A percentile compares a stretch with the other conserved stretches of the same genome.
phyloP scores from a whole-genome alignment of 2,113 vertebrate genomes.

The Carassius gibelio region DNA sequence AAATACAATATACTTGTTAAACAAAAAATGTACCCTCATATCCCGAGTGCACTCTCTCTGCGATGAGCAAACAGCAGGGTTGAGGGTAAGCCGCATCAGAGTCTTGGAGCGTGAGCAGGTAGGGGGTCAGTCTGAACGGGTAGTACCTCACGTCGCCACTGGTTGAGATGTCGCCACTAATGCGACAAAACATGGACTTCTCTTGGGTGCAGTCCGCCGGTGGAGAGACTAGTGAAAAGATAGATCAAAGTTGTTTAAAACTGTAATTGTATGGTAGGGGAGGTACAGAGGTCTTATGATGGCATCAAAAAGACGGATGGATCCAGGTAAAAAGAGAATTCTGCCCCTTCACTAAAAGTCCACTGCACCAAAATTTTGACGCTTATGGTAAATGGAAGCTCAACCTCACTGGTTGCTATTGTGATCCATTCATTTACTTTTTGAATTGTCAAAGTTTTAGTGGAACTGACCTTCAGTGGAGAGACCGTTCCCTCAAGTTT shows the following conservation, averaged over 20 bases:
- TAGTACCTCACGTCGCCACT: constrained; percentile 79
- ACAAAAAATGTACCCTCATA: constrained; percentile 79
- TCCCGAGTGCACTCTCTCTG: constrained; percentile 88
- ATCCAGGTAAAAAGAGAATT: too few relatives aligned
- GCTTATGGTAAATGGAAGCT: background rate
- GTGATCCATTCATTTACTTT: too few relatives aligned
- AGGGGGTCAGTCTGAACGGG: constrained; percentile 87
- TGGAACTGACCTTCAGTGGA: too few relatives aligned
- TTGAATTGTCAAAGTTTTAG: too few relatives aligned
- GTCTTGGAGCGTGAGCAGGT: constrained; percentile 84
- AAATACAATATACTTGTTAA: background rate
- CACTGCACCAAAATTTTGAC: background rate
- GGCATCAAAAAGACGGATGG: too few relatives aligned
- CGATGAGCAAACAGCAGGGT: constrained; percentile 88
- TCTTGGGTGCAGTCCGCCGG: constrained; percentile 83
- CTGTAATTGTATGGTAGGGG: background rate
- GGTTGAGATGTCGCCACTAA: constrained; percentile 78
- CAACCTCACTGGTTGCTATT: background rate
- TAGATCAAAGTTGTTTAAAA: background rate
- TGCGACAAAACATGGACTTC: constrained; percentile 89
- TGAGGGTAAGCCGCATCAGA: constrained; percentile 78
- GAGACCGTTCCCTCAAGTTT: too few relatives aligned
- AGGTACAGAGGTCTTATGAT: too few relatives aligned
- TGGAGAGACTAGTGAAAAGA: constrained; percentile 68
- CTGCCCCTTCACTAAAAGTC: background rate